Evolutionary conservation across 2,113 vertebrate genomes (phyloP), one percentile per base, ranked within the genome.

Genomic region (Malurus cyaneus): DNA sequence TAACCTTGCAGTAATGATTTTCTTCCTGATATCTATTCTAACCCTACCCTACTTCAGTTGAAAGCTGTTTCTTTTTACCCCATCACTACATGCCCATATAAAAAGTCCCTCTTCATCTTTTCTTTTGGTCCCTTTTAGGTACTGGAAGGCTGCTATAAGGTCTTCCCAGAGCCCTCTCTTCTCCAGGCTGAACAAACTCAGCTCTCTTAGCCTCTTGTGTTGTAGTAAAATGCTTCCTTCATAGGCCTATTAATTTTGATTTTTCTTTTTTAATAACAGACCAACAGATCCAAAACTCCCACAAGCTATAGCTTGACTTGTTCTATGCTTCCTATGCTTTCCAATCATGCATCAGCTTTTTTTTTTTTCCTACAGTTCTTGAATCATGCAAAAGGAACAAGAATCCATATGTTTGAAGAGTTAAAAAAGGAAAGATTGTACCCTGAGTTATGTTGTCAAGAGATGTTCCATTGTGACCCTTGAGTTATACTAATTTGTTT

Each of bases 111-210:
- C 41, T 16, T 69, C 29, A 12, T 34, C 18, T 34, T 69, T 47
- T 29, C 9, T 54, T 0, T 54, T 47, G n/a, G 9, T 4, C 32
- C 6, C 8, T 8, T 69, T 31, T 26, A 1, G 1, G 25, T 34
- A 34, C n/a, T 13, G 25, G 20, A 69, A 69, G 36, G 14, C 4
- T 69, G 9, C 24, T 41, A 5, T 24, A 41, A 60, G 13, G 19
- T 34, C 4, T 15, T 11, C 8, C 24, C 47, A 54, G 53, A 61
- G 9, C 14, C 54, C 60, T 74, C 18, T 52, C 18, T 59, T 66
- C 28, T 31, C 6, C 53, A 53, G 3, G 17, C 11, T 46, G 24
- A 53, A 12, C 11, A 41, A 47, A 11, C 10, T 60, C 32, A 46
- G 4, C 15, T 66, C 14, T 24, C 39, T 81, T 24, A 82, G 17